These are phyloP conservation scores for Cepaea hortensis DNA, from an alignment of 2,888 invertebrate genomes.

Conservation along the genomic window DNA sequence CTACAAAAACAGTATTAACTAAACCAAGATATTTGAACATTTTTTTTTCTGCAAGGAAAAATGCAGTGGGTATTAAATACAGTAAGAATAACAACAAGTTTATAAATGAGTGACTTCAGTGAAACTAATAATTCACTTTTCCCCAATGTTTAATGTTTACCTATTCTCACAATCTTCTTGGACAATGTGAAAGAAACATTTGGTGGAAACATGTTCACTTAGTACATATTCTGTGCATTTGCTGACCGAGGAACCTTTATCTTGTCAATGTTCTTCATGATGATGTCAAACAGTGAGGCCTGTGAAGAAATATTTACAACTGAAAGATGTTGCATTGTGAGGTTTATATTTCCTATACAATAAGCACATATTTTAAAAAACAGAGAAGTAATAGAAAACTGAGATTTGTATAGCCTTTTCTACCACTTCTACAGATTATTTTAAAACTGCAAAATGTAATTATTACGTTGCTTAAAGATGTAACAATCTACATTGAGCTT, in stretches of 20 bases:
- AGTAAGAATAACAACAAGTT: too few species aligned
- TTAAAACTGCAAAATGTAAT: not conserved
- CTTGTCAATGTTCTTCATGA: constrained; percentile 98
- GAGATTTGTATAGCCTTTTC: not conserved
- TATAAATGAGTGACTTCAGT: too few species aligned
- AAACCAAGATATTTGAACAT: too few species aligned
- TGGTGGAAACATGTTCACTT: constrained; percentile 10
- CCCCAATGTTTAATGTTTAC: not conserved
- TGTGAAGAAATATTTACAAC: constrained; percentile 54
- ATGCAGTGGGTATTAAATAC: too few species aligned
- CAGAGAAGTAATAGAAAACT: not conserved
- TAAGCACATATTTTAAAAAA: not conserved
- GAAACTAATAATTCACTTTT: too few species aligned
- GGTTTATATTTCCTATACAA: too few species aligned
- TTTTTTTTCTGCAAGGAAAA: too few species aligned
- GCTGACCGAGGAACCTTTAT: constrained; percentile 95
- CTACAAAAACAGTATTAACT: too few species aligned
- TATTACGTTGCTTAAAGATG: not conserved
- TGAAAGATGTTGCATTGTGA: not conserved
- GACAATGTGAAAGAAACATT: not conserved
- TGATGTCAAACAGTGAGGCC: constrained; percentile 96
- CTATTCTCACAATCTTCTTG: not conserved
- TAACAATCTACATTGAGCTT: too few species aligned
- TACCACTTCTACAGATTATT: not conserved
- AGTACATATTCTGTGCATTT: constrained; percentile 75